Evolutionary conservation across 1,140 invertebrate species (phyloP).

Genomic region (Heliconius eleuchia): DNA sequence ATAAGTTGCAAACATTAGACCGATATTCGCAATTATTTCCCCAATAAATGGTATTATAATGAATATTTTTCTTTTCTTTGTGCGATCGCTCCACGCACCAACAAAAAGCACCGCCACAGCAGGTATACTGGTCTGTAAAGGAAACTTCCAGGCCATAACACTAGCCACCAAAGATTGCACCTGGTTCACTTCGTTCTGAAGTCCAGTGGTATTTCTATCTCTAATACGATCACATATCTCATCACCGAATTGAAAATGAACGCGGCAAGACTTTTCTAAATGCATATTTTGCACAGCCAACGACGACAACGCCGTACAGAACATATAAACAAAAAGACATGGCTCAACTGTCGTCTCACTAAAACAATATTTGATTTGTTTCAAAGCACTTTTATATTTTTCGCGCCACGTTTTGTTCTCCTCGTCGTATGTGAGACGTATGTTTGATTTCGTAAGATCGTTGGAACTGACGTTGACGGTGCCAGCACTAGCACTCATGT

Average conservation of each 20-base stretch:
- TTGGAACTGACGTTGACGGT: conserved; percentile 54
- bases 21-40: conserved; percentile 79
- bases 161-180: conserved; percentile 82
- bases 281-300: conserved; percentile 76
- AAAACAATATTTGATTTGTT: conserved; percentile 58
- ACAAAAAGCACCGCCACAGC: conserved; percentile 84
- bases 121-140: conserved; percentile 81
- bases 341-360: conserved; percentile 72
- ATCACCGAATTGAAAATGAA: conserved; percentile 82
- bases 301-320: conserved; percentile 68
- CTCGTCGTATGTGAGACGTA: conserved; percentile 55
- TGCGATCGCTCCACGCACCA: conserved; percentile 85
- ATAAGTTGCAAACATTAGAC: conserved; percentile 70
- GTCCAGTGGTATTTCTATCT: conserved; percentile 72
- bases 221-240: conserved; percentile 83
- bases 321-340: conserved; percentile 71
- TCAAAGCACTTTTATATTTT: conserved; percentile 59
- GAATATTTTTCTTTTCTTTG: conserved; percentile 85
- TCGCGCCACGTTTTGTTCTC: conserved; percentile 58
- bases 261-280: conserved; percentile 83
- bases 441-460: conserved; percentile 68
- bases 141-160: conserved; percentile 81
- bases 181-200: conserved; percentile 75
- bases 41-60: conserved; percentile 84
- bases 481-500: conserved; percentile 60